A percentile compares a stretch with the other conserved stretches of the same genome.
Conservation (phyloP, 2,113 vertebrate genomes). For the Myanophis thanlyinensis region DNA sequence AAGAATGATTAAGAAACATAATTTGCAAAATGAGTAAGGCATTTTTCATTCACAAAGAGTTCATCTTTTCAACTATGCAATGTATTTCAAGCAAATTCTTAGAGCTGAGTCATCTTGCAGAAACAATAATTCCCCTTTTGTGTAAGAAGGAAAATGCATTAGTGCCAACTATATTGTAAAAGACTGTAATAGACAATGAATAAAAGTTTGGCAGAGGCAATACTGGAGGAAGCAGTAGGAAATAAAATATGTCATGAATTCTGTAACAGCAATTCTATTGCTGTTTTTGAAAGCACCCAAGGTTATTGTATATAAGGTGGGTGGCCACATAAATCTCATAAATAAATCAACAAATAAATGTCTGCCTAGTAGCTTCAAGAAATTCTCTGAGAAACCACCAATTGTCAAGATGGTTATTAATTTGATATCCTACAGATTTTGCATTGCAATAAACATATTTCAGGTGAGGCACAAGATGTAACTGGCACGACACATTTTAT, state of each 20-base stretch:
- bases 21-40: neutral
- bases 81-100: neutral
- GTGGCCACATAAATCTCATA: too few species aligned
- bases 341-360: constrained; percentile 17
- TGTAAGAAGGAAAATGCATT: neutral
- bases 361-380: constrained; percentile 68
- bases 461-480: constrained; percentile 49
- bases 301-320: too few species aligned
- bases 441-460: constrained; percentile 51
- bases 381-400: constrained; percentile 45
- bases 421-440: constrained; percentile 58
- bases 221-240: constrained; percentile 48
- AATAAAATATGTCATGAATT: constrained; percentile 56
- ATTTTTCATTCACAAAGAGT: neutral
- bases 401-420: constrained; percentile 57
- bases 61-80: neutral
- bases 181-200: constrained; percentile 26
- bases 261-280: constrained; percentile 39
- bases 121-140: neutral
- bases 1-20: neutral
- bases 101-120: neutral
- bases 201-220: constrained; percentile 21
- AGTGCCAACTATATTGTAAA: constrained; percentile 32
- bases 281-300: too few species aligned
- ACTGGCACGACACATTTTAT: constrained; percentile 1